Evolutionary conservation across 2,888 invertebrate genomes (phyloP).

Genomic region (Acanthoscelides obtectus): DNA sequence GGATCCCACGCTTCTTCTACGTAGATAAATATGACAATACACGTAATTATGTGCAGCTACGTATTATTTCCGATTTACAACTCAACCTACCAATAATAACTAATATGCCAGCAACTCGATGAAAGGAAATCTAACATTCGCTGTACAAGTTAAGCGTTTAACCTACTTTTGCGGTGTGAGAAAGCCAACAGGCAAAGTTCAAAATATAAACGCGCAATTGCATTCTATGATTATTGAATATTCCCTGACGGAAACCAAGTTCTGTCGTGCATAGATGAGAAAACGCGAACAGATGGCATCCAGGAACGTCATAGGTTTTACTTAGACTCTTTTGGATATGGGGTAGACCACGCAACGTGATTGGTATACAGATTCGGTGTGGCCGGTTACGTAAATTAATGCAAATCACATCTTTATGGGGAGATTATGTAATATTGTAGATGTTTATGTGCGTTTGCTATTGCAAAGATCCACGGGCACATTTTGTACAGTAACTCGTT

Average conservation of each 20-base stretch:
- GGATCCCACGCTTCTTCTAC: no score
- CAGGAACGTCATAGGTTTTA: neutral
- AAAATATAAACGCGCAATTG: neutral
- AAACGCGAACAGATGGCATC: neutral
- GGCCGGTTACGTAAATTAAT: neutral
- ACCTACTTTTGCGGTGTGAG: neutral
- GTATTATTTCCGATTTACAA: neutral
- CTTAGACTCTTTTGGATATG: neutral
- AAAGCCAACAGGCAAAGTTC: neutral
- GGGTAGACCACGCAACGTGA: neutral
- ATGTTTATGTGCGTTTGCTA: neutral
- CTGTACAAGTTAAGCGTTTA: neutral
- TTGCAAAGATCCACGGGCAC: neutral
- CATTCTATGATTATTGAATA: neutral
- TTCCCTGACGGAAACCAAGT: neutral
- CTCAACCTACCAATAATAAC: neutral
- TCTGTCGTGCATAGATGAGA: neutral
- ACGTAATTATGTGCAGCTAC: no score
- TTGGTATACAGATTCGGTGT: neutral
- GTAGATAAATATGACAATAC: no score
- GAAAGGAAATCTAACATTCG: neutral
- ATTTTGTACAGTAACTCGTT: neutral
- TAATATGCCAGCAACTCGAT: neutral
- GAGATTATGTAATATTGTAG: neutral
- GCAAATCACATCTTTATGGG: neutral